Evolutionary conservation across 64 coral and sea anemone species (phyloP).

Genomic region (Anthopleura sola): DNA sequence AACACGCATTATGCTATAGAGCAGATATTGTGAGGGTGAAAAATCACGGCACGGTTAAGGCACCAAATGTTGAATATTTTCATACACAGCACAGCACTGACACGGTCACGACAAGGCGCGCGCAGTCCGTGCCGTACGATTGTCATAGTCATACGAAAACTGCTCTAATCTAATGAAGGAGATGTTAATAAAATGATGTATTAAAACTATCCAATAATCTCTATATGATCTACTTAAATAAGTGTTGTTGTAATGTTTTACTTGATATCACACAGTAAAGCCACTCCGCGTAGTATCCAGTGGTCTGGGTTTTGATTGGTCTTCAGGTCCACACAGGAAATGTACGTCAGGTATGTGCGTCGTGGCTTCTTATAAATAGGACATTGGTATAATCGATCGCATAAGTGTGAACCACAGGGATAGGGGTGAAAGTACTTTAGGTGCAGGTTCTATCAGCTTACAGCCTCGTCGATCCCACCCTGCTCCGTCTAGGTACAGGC

Average conservation of each 20-base stretch:
- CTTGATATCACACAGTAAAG: constrained; percentile 94
- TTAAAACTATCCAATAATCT: constrained; percentile 7
- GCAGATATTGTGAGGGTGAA: too few relatives aligned
- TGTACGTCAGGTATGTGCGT: constrained; percentile 84
- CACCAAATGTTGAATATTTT: too few relatives aligned
- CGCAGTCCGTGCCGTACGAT: too few relatives aligned
- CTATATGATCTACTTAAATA: neutral
- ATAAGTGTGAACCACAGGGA: constrained; percentile 95
- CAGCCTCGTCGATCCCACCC: constrained; percentile 94
- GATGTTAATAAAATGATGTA: neutral
- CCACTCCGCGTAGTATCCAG: constrained; percentile 95
- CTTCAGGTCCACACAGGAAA: constrained; percentile 92
- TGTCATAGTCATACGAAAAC: too few relatives aligned
- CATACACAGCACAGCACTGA: too few relatives aligned
- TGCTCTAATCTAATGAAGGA: neutral
- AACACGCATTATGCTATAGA: too few relatives aligned
- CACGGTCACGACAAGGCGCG: too few relatives aligned
- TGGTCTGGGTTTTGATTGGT: constrained; percentile 99
- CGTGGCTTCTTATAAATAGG: constrained; percentile 98
- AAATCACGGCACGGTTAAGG: too few relatives aligned
- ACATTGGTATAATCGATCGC: constrained; percentile 96
- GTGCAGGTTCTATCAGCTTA: constrained; percentile 81
- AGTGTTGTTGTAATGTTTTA: constrained; percentile 41
- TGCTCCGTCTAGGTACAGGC: constrained; percentile 86
- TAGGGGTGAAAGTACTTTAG: constrained; percentile 86